These are phyloP conservation scores for Myotis brandtii DNA, from an alignment of 2,113 vertebrate species.

Conservation along the genomic window DNA sequence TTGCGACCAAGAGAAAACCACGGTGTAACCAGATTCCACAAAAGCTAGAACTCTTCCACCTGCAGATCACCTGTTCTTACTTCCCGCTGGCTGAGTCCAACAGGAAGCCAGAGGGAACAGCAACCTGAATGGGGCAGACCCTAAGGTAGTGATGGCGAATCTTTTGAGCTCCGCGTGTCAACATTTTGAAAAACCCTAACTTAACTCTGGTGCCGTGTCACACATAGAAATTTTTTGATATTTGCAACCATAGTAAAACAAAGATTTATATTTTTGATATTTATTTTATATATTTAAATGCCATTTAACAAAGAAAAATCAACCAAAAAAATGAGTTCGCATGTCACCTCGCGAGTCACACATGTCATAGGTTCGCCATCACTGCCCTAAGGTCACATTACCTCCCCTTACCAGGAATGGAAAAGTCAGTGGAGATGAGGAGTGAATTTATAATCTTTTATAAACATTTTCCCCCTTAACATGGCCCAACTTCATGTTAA, in stretches of 20 bases:
- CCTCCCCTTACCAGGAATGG: neutral
- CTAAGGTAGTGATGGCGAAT: no score
- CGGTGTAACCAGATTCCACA: neutral
- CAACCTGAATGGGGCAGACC: neutral
- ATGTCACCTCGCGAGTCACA: no score
- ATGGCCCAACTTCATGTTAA: neutral
- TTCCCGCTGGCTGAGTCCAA: neutral
- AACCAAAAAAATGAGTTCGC: no score
- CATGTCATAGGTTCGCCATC: no score
- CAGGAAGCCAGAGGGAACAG: neutral
- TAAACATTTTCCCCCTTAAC: neutral
- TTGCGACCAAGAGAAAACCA: neutral
- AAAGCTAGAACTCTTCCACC: neutral
- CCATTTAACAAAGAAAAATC: no score
- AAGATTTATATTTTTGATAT: no score
- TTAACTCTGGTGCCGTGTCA: no score
- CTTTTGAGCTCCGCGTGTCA: no score
- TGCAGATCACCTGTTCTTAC: neutral
- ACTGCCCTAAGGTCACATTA: neutral
- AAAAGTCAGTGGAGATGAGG: neutral
- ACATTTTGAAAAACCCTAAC: no score
- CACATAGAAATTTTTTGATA: no score
- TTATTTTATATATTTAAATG: no score
- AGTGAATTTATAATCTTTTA: neutral
- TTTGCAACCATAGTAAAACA: no score